Percentiles rank a stretch among this genome's conserved stretches.
Conservation (phyloP, 2,797 vertebrate species). For the Epinephelus awoara region DNA sequence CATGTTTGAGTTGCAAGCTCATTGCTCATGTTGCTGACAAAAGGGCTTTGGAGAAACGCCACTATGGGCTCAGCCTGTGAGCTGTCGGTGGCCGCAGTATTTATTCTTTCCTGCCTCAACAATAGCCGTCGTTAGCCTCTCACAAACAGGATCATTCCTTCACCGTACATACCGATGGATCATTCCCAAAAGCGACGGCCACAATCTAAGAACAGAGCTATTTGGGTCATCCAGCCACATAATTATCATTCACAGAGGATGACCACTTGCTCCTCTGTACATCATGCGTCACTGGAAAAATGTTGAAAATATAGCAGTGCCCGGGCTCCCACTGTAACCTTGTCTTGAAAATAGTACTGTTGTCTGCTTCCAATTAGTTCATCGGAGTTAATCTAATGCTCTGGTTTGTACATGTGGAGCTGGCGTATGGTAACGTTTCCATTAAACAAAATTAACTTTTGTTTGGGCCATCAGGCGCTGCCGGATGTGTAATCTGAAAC, state of each 20-base stretch:
- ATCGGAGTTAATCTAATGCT: constrained; percentile 88
- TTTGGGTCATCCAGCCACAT: constrained; percentile 77
- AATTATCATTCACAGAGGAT: constrained; percentile 76
- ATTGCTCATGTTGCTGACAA: constrained; percentile 69
- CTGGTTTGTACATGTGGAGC: constrained; percentile 85
- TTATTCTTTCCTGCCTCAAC: constrained; percentile 57
- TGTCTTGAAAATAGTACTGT: constrained; percentile 74
- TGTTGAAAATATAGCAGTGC: constrained; percentile 66
- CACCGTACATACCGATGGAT: constrained; percentile 51
- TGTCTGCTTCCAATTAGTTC: constrained; percentile 91
- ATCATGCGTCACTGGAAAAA: constrained; percentile 73
- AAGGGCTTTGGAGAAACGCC: constrained; percentile 55
- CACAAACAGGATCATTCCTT: constrained; percentile 59
- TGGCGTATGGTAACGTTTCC: constrained; percentile 87
- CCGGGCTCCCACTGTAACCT: constrained; percentile 73
- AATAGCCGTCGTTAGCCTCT: constrained; percentile 48
- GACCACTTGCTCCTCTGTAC: constrained; percentile 65
- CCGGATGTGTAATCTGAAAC: constrained; percentile 88
- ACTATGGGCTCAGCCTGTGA: constrained; percentile 38
- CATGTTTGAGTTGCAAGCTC: constrained; percentile 68
- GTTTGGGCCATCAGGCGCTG: constrained; percentile 85
- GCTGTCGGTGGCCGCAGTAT: constrained; percentile 43
- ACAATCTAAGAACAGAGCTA: constrained; percentile 68
- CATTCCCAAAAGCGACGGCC: constrained; percentile 52
- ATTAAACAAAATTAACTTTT: constrained; percentile 90